phyloP scores from a whole-genome alignment of 2,113 vertebrate species.

The Cryptotis parvus region DNA sequence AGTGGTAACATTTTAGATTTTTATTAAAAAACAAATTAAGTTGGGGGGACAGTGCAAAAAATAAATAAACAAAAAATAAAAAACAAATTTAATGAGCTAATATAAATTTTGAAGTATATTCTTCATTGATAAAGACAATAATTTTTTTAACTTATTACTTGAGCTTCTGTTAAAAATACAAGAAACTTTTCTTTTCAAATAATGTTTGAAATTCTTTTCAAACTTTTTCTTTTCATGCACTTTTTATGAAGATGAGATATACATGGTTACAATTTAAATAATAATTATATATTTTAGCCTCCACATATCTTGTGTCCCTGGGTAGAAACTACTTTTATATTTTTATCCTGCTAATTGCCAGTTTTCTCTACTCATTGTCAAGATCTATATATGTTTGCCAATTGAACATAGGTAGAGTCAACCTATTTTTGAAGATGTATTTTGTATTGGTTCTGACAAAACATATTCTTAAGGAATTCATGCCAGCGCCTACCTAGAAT shows the following conservation, averaged over 20 bases:
- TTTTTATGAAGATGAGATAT: background rate
- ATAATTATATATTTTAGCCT: background rate
- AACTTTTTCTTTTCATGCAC: background rate
- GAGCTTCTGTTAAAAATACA: background rate
- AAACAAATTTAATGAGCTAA: background rate
- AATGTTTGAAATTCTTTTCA: too few species aligned
- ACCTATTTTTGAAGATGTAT: background rate
- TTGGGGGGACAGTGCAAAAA: too few species aligned
- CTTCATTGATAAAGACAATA: background rate
- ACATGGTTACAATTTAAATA: background rate
- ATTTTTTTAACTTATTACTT: background rate
- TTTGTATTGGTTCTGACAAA: background rate
- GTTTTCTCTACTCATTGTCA: background rate
- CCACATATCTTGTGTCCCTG: background rate
- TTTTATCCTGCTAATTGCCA: background rate
- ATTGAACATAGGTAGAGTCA: background rate
- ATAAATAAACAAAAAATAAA: too few species aligned
- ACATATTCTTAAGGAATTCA: background rate
- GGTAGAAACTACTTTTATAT: background rate
- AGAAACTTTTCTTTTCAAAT: background rate
- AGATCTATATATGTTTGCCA: background rate
- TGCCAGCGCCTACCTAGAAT: background rate
- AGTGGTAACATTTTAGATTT: background rate
- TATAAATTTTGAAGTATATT: background rate
- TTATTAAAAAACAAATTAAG: slow-evolving; percentile 8